Evolutionary conservation across 2,113 vertebrate species (phyloP).

Genomic region (Neodon shergylaensis): DNA sequence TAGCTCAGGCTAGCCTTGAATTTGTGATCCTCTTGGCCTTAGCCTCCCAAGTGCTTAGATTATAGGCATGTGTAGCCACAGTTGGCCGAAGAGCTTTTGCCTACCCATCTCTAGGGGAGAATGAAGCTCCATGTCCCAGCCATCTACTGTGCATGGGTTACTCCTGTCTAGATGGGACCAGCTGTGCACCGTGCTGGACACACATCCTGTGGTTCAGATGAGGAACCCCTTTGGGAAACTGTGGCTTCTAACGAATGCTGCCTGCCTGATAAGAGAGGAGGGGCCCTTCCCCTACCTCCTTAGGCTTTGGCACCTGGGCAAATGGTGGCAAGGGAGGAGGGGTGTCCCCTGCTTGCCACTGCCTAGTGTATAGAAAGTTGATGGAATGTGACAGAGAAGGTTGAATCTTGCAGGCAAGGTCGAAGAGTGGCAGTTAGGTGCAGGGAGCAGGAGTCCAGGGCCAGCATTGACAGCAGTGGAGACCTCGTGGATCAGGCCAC

Average conservation of each 20-base stretch:
- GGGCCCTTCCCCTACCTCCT: background rate
- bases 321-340: background rate
- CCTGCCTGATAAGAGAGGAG: background rate
- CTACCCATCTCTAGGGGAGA: background rate
- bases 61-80: background rate
- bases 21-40: background rate
- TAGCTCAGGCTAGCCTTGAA: background rate
- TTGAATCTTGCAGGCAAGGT: background rate
- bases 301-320: background rate
- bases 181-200: constrained; percentile 47
- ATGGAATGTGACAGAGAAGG: background rate
- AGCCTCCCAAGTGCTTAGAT: background rate
- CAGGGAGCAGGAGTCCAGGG: background rate
- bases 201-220: constrained; percentile 37
- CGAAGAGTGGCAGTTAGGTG: background rate
- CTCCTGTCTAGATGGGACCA: constrained; percentile 51
- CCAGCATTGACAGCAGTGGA: background rate
- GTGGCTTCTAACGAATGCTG: constrained; percentile 19
- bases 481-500: background rate
- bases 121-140: background rate
- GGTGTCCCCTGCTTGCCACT: background rate
- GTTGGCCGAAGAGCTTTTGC: background rate
- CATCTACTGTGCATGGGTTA: constrained; percentile 10
- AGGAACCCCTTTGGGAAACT: background rate
- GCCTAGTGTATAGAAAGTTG: background rate